Percentiles rank a stretch among this genome's conserved stretches.
phyloP scores from a whole-genome alignment of 1,140 invertebrate species.

The Rhyacophila brunnea region DNA sequence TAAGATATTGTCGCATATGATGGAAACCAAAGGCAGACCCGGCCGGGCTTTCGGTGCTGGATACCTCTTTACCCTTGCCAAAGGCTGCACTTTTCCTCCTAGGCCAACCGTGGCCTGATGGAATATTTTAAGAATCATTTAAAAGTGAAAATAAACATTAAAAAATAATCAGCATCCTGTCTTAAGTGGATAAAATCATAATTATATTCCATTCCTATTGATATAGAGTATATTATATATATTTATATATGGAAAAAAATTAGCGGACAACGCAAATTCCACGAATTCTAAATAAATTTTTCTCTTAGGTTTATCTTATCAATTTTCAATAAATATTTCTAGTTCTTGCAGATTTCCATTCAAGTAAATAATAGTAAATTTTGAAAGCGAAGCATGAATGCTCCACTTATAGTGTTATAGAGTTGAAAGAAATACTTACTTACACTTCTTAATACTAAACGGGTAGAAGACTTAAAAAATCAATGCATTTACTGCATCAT shows the following conservation, averaged over 20 bases:
- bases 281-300: too few species aligned
- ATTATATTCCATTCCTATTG: neutral
- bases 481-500: too few species aligned
- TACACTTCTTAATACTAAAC: too few species aligned
- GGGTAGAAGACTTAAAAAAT: too few species aligned
- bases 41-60: constrained; percentile 23
- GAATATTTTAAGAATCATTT: constrained; percentile 32
- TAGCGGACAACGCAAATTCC: too few species aligned
- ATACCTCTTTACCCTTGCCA: constrained; percentile 25
- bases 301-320: too few species aligned
- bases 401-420: too few species aligned
- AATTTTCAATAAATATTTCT: too few species aligned
- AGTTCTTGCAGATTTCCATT: too few species aligned
- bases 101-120: constrained; percentile 35
- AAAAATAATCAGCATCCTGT: constrained; percentile 11
- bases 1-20: constrained; percentile 19
- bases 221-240: neutral
- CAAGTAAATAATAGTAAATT: too few species aligned
- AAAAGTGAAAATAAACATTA: constrained; percentile 9
- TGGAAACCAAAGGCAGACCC: constrained; percentile 19
- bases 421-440: too few species aligned
- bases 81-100: constrained; percentile 32
- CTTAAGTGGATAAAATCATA: neutral
- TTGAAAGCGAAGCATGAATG: too few species aligned
- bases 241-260: neutral